Conservation (phyloP, 37 sponge, comb jelly and placozoan species). For the Mnemiopsis leidyi region DNA sequence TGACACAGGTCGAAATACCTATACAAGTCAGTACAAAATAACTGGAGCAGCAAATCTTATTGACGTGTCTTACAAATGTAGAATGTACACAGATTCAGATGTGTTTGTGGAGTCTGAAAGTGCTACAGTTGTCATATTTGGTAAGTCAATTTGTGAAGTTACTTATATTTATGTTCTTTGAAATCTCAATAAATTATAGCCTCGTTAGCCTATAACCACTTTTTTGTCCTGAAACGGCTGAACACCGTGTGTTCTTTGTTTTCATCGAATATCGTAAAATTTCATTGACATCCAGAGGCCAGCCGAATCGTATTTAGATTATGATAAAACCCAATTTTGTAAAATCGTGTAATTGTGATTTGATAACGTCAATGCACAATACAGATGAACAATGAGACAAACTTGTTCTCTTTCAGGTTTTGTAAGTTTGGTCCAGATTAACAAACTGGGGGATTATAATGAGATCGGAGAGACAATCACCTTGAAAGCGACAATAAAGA, state of each 20-base stretch:
- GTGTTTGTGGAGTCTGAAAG: not conserved
- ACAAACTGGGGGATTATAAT: not conserved
- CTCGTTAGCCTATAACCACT: too few relatives aligned
- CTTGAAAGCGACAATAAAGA: not conserved
- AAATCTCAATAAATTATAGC: too few relatives aligned
- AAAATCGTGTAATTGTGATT: too few relatives aligned
- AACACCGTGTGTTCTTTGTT: too few relatives aligned
- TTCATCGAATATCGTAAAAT: too few relatives aligned
- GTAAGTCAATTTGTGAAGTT: too few relatives aligned
- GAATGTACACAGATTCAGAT: not conserved
- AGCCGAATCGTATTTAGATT: not conserved
- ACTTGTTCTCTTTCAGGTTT: not conserved
- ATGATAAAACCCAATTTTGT: not conserved
- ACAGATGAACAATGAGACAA: too few relatives aligned
- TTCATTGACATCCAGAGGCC: not conserved
- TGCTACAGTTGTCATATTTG: not conserved
- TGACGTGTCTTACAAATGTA: not conserved
- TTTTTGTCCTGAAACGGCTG: too few relatives aligned
- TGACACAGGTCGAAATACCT: too few relatives aligned
- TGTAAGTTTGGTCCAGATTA: not conserved
- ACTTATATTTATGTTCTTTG: too few relatives aligned
- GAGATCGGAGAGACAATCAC: constrained; percentile 26
- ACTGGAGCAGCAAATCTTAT: not conserved
- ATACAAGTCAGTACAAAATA: not conserved
- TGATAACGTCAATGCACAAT: too few relatives aligned